A percentile compares a stretch with the other conserved stretches of the same genome.
phyloP scores from a whole-genome alignment of 2,797 vertebrate genomes.

The Spatula versicolor region DNA sequence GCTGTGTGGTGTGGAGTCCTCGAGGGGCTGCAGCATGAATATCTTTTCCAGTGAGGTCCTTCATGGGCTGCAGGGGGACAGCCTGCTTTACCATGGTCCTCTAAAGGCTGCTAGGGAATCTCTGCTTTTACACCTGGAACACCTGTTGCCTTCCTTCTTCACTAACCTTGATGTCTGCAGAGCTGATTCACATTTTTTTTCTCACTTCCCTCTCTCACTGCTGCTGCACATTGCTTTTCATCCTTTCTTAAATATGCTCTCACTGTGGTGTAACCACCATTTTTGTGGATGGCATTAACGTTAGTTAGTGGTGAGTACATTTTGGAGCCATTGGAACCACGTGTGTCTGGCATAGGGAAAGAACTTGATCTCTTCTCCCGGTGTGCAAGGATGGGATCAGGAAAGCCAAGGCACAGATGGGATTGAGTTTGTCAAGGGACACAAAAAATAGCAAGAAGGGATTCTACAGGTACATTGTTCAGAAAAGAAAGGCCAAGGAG shows the following conservation, averaged over 20 bases:
- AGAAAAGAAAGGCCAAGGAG: too few relatives aligned
- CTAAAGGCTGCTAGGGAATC: background rate
- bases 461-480: too few relatives aligned
- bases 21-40: background rate
- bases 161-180: background rate
- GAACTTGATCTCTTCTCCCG: background rate
- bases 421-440: too few relatives aligned
- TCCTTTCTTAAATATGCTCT: background rate
- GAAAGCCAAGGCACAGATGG: too few relatives aligned
- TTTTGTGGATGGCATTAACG: background rate
- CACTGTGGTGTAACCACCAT: background rate
- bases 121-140: background rate
- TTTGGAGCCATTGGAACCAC: background rate
- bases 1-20: rapidly evolving
- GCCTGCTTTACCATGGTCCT: background rate
- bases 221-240: background rate
- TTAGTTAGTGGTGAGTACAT: background rate
- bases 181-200: background rate
- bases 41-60: background rate
- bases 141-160: rapidly evolving
- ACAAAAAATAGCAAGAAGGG: too few relatives aligned
- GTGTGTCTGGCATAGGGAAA: rapidly evolving
- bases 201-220: background rate
- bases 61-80: rapidly evolving
- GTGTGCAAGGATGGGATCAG: too few relatives aligned